Base-by-base conservation (phyloP, 2,797 vertebrate species). In the Pachyuromys duprasi region DNA sequence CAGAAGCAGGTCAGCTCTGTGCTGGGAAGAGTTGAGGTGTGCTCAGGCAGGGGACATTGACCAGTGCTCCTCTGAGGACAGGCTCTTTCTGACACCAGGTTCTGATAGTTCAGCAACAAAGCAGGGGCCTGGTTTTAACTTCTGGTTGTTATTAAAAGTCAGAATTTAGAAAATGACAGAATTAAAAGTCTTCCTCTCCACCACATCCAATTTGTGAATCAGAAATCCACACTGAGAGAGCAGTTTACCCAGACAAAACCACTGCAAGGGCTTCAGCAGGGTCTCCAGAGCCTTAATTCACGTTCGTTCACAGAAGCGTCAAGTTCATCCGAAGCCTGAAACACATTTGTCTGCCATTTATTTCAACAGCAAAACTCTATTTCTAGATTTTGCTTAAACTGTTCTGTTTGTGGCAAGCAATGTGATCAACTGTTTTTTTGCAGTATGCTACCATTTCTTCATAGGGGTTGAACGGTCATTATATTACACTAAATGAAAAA, bases 21-120 rank as follows among this genome's bases (percentile, higher is more conserved):
- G 18, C 11, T 42, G 88, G 6, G 53, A 65, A 57, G 2, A 39
- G 18, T 31, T 8, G 8, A 18, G 17, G 87, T 8, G n/a, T 9
- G 0, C 28, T 55, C 8, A n/a, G 7, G 26, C 4, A 1, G 14
- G 9, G 1, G 22, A 22, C 0, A 6, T 17, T n/a, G 2, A 0
- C 1, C 31, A 42, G 8, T 39, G 4, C 3, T 89, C 3, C 39
- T 86, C 18, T 5, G 14, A 60, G 11, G 9, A 28, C 28, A 5
- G 8, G 2, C 60, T 91, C 42, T 95, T 8, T 36, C n/a, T 86
- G n/a, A 5, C 26, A 20, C 28, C 15, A 20, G 17, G 14, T 36
- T 1, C 17, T 13, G 69, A 39, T 1, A 84, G 79, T 83, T 75
- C 87, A 83, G 75, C 65, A 81, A 31, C 1, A 62, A 90, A 2